These are phyloP conservation scores for Apis florea DNA, from an alignment of 1,140 invertebrate genomes.

Conservation along the genomic window DNA sequence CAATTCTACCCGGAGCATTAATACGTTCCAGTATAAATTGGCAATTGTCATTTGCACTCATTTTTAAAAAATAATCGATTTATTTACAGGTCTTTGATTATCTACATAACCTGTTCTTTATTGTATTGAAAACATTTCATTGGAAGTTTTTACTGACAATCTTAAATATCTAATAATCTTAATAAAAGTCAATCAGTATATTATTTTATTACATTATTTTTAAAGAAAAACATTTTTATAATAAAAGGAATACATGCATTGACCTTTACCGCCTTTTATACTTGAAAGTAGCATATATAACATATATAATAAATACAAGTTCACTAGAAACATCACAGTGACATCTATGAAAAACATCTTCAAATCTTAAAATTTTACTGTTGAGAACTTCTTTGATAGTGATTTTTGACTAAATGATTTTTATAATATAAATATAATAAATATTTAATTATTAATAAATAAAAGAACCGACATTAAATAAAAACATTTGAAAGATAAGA, in stretches of 20 bases:
- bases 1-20: not conserved
- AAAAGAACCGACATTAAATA: no score
- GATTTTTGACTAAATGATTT: no score
- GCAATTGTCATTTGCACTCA: not conserved
- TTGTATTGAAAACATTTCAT: not conserved
- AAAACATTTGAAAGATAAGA: no score
- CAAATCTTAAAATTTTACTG: no score
- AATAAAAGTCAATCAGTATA: not conserved
- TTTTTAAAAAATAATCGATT: not conserved
- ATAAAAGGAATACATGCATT: not conserved
- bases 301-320: not conserved
- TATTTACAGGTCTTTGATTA: not conserved
- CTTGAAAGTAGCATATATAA: not conserved
- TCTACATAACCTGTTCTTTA: not conserved
- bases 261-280: slow-evolving; percentile 6
- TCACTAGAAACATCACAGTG: not conserved
- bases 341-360: not conserved
- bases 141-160: no score
- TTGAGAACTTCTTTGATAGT: no score
- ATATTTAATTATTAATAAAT: no score
- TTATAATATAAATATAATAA: no score
- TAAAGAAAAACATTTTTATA: not conserved
- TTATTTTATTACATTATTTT: no score
- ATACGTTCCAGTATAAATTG: slow-evolving; percentile 40
- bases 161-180: no score